Evolutionary conservation across 2,888 invertebrate genomes (phyloP).

Genomic region (Drosophila mimetica): DNA sequence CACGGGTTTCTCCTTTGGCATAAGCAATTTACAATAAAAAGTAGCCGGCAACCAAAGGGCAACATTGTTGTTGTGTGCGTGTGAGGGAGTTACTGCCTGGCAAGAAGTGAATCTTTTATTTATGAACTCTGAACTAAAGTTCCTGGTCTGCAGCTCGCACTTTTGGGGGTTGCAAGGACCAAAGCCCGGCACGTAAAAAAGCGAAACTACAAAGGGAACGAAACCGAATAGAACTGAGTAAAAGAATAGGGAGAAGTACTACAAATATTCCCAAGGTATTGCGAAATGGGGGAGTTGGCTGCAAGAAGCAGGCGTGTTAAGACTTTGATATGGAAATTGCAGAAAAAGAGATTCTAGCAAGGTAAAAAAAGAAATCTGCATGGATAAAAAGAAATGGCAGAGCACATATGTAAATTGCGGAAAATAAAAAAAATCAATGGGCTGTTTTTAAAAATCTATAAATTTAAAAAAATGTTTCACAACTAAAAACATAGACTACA

Average conservation of each 20-base stretch:
- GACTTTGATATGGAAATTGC: slow-evolving; percentile 63
- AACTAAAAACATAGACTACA: too few relatives aligned
- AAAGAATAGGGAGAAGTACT: slow-evolving; percentile 3
- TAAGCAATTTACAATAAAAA: slow-evolving; percentile 79
- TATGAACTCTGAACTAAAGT: slow-evolving; percentile 62
- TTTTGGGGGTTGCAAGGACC: slow-evolving; percentile 47
- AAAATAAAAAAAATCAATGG: neutral
- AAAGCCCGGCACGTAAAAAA: slow-evolving; percentile 49
- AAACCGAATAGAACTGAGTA: slow-evolving; percentile 26
- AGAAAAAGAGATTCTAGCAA: neutral
- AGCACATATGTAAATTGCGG: neutral
- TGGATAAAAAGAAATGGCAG: neutral
- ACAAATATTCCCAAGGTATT: slow-evolving; percentile 29
- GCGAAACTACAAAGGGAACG: slow-evolving; percentile 43
- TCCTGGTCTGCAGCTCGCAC: slow-evolving; percentile 6
- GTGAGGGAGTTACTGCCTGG: slow-evolving; percentile 29
- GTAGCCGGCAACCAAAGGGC: slow-evolving; percentile 54
- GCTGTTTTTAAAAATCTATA: neutral
- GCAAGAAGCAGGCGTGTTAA: slow-evolving; percentile 25
- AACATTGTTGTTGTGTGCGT: slow-evolving; percentile 57
- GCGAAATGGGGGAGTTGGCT: slow-evolving; percentile 4
- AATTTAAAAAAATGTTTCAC: neutral
- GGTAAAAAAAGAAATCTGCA: slow-evolving; percentile 7
- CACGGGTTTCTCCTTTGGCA: slow-evolving; percentile 59
- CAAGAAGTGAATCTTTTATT: slow-evolving; percentile 72